These are phyloP conservation scores for Caenorhabditis panamensis DNA, from an alignment of 2,888 invertebrate species.

Conservation along the genomic window DNA sequence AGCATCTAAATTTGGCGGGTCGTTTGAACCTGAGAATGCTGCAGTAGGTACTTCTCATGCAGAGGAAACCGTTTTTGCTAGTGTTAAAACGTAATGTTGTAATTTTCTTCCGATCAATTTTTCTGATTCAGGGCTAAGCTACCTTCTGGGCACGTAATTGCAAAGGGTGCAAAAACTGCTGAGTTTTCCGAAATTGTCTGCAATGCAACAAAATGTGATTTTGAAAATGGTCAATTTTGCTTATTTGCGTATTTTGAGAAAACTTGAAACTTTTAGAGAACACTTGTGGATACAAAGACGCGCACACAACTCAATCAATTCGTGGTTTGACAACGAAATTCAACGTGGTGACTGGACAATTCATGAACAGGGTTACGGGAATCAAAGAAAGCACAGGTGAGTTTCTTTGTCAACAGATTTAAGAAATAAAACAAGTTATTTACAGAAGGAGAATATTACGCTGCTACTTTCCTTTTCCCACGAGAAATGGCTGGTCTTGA, in stretches of 20 bases:
- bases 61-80: slow-evolving; percentile 65
- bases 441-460: slow-evolving; percentile 79
- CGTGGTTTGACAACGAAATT: slow-evolving; percentile 79
- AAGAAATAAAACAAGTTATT: neutral
- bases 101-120: slow-evolving; percentile 1
- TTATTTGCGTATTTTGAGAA: too few relatives aligned
- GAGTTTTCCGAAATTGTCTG: slow-evolving; percentile 71
- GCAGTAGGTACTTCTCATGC: slow-evolving; percentile 60
- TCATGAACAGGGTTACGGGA: slow-evolving; percentile 81
- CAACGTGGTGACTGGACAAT: slow-evolving; percentile 80
- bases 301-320: slow-evolving; percentile 76
- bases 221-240: slow-evolving; percentile 71
- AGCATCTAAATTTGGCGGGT: slow-evolving; percentile 56
- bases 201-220: slow-evolving; percentile 76
- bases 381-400: slow-evolving; percentile 76
- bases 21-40: slow-evolving; percentile 50
- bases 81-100: slow-evolving; percentile 62
- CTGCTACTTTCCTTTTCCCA: slow-evolving; percentile 80
- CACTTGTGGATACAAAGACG: slow-evolving; percentile 78
- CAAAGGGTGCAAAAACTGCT: slow-evolving; percentile 70
- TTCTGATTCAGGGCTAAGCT: slow-evolving; percentile 61
- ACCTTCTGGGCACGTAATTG: slow-evolving; percentile 57
- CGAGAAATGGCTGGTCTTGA: slow-evolving; percentile 79
- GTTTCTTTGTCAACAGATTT: neutral
- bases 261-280: slow-evolving; percentile 67